Base-by-base conservation (phyloP, 2,888 invertebrate species). In the Tolmerus cingulatus region DNA sequence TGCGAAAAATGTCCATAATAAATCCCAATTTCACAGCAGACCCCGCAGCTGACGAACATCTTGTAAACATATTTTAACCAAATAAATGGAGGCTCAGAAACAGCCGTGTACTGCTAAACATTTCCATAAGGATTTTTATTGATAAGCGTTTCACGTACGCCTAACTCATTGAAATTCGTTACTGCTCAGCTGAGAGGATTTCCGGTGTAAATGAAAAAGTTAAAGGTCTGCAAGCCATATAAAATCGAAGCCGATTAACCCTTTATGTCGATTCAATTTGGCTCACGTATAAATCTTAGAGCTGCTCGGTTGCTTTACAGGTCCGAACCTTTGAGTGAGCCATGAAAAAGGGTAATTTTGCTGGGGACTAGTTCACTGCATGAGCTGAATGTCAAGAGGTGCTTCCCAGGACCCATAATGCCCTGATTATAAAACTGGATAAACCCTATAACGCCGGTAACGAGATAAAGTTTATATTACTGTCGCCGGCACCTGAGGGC, bases 191-290 rank as follows among this genome's bases (percentile, higher is more conserved):
- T 55, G 27, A 46, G 30, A 51, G 79, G 79, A 79, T 79, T 79
- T 79, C 79, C 79, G 51, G 79, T 51, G 51, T 79, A 79, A 79
- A 79, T 79, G 79, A 79, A 79, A 79, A 79, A 46, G 46, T 79
- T 46, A 51, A 51, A 79, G 79, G 79, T 79, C 51, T 43, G 51
- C 23, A n/a, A 51, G 51, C 43, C 23, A 23, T 79, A 79, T 79
- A 79, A 79, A 79, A 79, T 79, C 79, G 79, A 79, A 46, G 55
- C 46, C 27, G 79, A 79, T 79, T 79, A 79, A 79, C 79, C 79
- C 79, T 79, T 79, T 79, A 46, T 79, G 51, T 27, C 30, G 51
- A 79, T 79, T 79, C 79, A 51, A 79, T 51, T 79, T 79, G 51
- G 51, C 43, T 79, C 51, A 79, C 79, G 79, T 79, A 79, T 79